Conservation (phyloP, 2,797 vertebrate genomes). For the Fistularia tabacaria region DNA sequence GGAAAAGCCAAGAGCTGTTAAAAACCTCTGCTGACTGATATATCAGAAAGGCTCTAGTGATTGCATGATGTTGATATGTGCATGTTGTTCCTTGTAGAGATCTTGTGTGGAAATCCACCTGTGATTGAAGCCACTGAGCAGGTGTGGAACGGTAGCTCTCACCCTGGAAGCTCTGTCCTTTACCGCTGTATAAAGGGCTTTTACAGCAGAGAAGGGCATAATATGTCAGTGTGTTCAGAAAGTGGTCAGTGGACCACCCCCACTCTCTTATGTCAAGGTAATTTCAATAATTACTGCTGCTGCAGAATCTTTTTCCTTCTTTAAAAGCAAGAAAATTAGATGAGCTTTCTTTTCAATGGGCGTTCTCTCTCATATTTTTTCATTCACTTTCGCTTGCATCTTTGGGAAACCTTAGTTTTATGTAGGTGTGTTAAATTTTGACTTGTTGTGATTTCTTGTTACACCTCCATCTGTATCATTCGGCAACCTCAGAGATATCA, state of each 20-base stretch:
- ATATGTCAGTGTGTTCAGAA: conserved; percentile 72
- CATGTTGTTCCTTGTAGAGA: conserved; percentile 69
- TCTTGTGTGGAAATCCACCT: conserved; percentile 76
- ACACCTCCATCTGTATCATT: conserved; percentile 12
- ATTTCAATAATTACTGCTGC: conserved; percentile 7
- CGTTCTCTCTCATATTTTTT: no score
- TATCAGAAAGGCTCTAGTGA: background rate
- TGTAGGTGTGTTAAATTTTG: background rate
- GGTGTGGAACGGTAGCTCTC: conserved; percentile 70
- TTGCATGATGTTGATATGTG: conserved; percentile 12
- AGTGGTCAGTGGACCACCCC: conserved; percentile 76
- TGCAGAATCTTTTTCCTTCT: background rate
- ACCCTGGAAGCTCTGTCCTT: conserved; percentile 67
- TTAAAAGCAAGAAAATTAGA: no score
- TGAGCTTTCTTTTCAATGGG: no score
- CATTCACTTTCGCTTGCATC: background rate
- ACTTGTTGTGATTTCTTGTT: background rate
- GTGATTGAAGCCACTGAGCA: conserved; percentile 69
- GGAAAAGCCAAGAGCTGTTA: no score
- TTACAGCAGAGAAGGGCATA: conserved; percentile 58
- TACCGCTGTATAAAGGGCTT: conserved; percentile 81
- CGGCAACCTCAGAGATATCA: conserved; percentile 69
- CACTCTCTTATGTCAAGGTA: conserved; percentile 79
- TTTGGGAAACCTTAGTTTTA: background rate
- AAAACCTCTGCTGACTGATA: no score